Percentiles rank a stretch among this genome's conserved stretches.
phyloP scores from a whole-genome alignment of 2,888 invertebrate species.

The Orgyia antiqua region DNA sequence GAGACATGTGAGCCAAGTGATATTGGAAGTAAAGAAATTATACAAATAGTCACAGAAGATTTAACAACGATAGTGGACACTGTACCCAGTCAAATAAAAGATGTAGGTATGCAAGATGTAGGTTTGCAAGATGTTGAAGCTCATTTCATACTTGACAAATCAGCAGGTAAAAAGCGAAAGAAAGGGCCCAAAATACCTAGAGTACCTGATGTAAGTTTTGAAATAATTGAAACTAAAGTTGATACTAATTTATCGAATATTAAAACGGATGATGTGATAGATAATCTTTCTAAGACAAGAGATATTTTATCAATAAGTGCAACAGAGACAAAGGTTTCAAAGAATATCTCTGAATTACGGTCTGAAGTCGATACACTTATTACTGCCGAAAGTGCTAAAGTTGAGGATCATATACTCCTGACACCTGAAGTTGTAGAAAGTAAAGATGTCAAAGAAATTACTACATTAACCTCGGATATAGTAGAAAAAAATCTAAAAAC shows the following conservation, averaged over 20 bases:
- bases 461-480: conserved; percentile 7
- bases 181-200: conserved; percentile 29
- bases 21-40: neutral
- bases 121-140: no score
- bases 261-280: no score
- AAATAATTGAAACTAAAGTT: conserved; percentile 10
- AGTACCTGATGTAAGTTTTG: conserved; percentile 11
- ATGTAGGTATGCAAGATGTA: no score
- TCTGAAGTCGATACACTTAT: no score
- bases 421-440: conserved; percentile 18
- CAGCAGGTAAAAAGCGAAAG: conserved; percentile 32
- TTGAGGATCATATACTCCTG: conserved; percentile 14
- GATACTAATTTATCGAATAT: conserved; percentile 2
- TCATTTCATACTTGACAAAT: no score
- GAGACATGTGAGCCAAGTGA: conserved; percentile 1
- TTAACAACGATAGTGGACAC: neutral
- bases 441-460: conserved; percentile 7
- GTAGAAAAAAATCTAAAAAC: conserved; percentile 17
- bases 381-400: conserved; percentile 6
- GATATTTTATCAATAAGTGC: no score
- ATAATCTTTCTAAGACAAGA: no score
- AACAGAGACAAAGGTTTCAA: no score
- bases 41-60: conserved; percentile 1
- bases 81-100: conserved; percentile 10
- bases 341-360: no score